These are phyloP conservation scores for Lycia hirtaria DNA, from an alignment of 2,888 invertebrate species.

Conservation along the genomic window DNA sequence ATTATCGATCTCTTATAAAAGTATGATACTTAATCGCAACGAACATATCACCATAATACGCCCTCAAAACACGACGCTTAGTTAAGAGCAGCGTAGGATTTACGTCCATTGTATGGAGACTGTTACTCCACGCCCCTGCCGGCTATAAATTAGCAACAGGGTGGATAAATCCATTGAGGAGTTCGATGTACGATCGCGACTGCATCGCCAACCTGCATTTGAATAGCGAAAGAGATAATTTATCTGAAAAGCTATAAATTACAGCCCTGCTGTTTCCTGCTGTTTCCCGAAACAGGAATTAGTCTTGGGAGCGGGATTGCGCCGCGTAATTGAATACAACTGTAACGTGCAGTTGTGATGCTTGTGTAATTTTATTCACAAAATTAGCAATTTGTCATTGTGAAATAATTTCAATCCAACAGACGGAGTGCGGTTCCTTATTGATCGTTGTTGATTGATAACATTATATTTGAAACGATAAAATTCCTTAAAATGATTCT, in stretches of 20 bases:
- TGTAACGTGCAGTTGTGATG: too few relatives aligned
- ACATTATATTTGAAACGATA: too few relatives aligned
- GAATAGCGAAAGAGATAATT: constrained; percentile 61
- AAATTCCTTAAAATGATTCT: too few relatives aligned
- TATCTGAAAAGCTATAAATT: constrained; percentile 44
- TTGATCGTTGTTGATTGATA: too few relatives aligned
- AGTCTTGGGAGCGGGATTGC: constrained; percentile 25
- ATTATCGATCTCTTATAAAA: neutral
- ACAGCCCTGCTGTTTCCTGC: constrained; percentile 31
- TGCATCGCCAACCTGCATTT: constrained; percentile 64
- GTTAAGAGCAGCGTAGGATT: constrained; percentile 24
- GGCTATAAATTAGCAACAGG: constrained; percentile 72
- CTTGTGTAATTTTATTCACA: too few relatives aligned
- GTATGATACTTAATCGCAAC: constrained; percentile 10
- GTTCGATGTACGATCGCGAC: constrained; percentile 59
- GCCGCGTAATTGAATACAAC: constrained; percentile 28
- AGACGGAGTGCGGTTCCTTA: too few relatives aligned
- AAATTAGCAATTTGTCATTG: too few relatives aligned
- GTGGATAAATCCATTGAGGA: constrained; percentile 72
- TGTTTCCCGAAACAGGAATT: constrained; percentile 20
- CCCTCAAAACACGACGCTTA: constrained; percentile 21
- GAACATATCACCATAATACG: constrained; percentile 20
- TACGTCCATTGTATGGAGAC: constrained; percentile 53
- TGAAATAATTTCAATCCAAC: too few relatives aligned
- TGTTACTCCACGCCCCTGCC: constrained; percentile 68